Evolutionary conservation across 53 echinoderm and acorn worm species (phyloP).

Genomic region (Luidia sarsii): DNA sequence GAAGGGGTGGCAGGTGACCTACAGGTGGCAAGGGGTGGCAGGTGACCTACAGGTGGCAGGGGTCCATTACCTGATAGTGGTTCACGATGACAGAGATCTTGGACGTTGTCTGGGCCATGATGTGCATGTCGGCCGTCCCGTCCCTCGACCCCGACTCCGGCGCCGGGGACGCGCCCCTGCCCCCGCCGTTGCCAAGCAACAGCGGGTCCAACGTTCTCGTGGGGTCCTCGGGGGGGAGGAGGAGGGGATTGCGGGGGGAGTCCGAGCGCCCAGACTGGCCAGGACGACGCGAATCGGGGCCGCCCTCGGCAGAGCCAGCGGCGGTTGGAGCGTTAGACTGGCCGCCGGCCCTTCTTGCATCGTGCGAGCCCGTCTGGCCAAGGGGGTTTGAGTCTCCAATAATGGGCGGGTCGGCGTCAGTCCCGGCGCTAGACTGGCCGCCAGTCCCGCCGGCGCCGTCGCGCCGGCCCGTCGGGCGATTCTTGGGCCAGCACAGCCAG

Average conservation of each 20-base stretch:
- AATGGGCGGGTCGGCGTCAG: no score
- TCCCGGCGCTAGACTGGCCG: no score
- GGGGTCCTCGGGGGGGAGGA: neutral
- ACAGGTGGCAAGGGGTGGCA: no score
- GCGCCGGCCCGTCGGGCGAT: neutral
- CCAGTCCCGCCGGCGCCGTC: no score
- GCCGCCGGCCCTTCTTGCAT: no score
- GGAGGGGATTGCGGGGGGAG: neutral
- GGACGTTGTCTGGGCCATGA: conserved; percentile 68
- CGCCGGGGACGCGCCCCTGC: neutral
- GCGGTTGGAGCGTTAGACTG: neutral
- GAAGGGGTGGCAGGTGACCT: no score
- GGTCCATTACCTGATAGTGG: conserved; percentile 91
- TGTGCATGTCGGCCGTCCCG: conserved; percentile 57
- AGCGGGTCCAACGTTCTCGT: neutral
- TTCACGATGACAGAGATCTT: conserved; percentile 70
- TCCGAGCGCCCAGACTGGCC: neutral
- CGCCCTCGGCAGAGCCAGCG: neutral
- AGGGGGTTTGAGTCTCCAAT: no score
- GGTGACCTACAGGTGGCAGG: neutral
- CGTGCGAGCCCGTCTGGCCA: no score
- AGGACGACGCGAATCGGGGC: neutral
- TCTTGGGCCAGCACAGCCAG: conserved; percentile 78
- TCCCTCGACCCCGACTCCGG: no score
- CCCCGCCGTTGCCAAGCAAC: neutral